These are phyloP conservation scores for Mactromeris polynyma DNA, from an alignment of 2,888 invertebrate species.

Conservation along the genomic window DNA sequence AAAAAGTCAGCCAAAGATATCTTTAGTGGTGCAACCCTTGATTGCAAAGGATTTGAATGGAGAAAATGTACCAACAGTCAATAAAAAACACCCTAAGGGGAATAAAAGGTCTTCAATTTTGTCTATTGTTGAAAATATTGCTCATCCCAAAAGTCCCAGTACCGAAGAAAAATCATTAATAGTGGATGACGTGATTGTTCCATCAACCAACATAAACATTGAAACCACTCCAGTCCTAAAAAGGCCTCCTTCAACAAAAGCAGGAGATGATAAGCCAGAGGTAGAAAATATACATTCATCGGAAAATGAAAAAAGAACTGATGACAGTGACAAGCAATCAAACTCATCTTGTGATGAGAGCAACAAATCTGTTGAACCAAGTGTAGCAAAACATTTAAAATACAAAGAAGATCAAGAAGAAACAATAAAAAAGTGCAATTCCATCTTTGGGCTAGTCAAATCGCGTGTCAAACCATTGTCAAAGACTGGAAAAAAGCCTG, in stretches of 20 bases:
- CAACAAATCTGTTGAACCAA: not conserved
- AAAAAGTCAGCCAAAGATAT: constrained; percentile 56
- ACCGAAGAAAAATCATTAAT: not conserved
- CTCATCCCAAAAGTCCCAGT: constrained; percentile 4
- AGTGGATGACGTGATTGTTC: constrained; percentile 7
- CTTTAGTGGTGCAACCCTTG: constrained; percentile 56
- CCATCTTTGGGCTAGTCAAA: constrained; percentile 55
- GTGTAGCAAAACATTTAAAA: not conserved
- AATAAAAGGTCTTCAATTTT: constrained; percentile 48
- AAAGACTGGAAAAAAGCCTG: not conserved
- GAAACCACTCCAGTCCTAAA: not conserved
- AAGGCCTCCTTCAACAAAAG: not conserved
- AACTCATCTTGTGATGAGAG: not conserved
- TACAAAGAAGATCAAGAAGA: constrained; percentile 47
- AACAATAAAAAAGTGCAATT: constrained; percentile 58
- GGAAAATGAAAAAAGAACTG: not conserved
- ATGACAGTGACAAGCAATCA: not conserved
- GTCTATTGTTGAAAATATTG: constrained; percentile 42
- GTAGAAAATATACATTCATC: not conserved
- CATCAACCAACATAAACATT: not conserved
- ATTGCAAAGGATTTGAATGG: constrained; percentile 23
- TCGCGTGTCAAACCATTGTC: constrained; percentile 22
- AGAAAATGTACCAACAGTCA: not conserved
- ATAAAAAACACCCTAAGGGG: constrained; percentile 2
- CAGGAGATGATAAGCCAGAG: not conserved